Evolutionary conservation across 2,113 vertebrate genomes (phyloP).

Genomic region (Laticauda colubrina): DNA sequence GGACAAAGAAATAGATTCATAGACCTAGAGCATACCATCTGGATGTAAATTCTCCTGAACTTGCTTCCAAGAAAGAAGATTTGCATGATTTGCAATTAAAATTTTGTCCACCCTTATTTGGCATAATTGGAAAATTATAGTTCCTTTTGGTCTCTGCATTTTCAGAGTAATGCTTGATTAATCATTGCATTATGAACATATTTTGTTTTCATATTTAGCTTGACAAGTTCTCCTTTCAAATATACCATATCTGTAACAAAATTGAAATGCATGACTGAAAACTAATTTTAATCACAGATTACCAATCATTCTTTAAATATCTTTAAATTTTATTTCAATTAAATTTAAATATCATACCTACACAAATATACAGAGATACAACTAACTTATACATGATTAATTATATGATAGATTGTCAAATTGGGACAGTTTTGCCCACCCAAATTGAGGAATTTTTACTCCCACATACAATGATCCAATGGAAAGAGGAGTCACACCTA

Average conservation of each 20-base stretch:
- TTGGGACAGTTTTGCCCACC: background rate
- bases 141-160: background rate
- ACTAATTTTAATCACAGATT: background rate
- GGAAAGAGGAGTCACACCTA: slow-evolving; percentile 23
- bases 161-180: background rate
- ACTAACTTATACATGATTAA: background rate
- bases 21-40: background rate
- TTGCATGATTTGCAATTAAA: background rate
- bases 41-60: background rate
- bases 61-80: background rate
- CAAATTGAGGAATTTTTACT: background rate
- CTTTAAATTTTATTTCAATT: background rate
- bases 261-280: background rate
- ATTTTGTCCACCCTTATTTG: background rate
- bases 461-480: slow-evolving; percentile 16
- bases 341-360: background rate
- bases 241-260: background rate
- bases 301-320: background rate
- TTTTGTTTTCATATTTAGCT: background rate
- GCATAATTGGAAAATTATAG: background rate
- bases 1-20: background rate
- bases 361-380: background rate
- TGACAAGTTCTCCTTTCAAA: background rate
- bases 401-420: background rate
- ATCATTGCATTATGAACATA: background rate